Base-by-base conservation (phyloP, 2,113 vertebrate species). In the Apodemus speciosus region DNA sequence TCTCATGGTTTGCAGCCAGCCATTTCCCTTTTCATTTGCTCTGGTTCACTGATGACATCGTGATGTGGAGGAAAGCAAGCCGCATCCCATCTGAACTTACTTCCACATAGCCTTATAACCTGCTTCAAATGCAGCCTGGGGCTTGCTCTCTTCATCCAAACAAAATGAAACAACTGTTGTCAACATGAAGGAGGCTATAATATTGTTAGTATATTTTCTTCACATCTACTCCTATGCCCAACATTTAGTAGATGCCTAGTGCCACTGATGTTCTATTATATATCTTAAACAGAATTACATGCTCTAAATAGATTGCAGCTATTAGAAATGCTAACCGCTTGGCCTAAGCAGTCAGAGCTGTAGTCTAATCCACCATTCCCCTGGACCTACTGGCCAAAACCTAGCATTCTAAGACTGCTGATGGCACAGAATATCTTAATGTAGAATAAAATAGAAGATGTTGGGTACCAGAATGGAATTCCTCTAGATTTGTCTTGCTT, bases 1-100 rank as follows among this genome's bases (percentile, higher is more conserved):
- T 58, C 85, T 93, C 66, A 13, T 81, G 89, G 87, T 62, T 92
- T 93, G 53, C 35, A 84, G 91, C 84, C 75, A 91, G n/a, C 71
- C 92, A 81, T 85, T 90, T 89, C 73, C 64, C 92, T 86, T 90
- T 84, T 66, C 89, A 85, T 94, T 92, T 86, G 43, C 73, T 95
- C 84, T 79, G 43, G 13, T 92, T 73, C 89, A 46, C 14, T 84
- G 89, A 38, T 11, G 49, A 43, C 56, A 88, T 72, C 27, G 0
- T 66, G 69, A 49, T 88, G 43, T 66, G 58, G 46, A 43, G 16
- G 25, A 76, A 56, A 79, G 46, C 32, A 64, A 58, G 60, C 0
- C 2, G 25, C 46, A 8, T 35, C 69, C 60, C 27, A 60, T 68
- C 60, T 79, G 40, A 94, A 91, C 86, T 87, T 71, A 27, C 93